Conservation (phyloP, 2,888 invertebrate species). For the Anthophora plumipes region DNA sequence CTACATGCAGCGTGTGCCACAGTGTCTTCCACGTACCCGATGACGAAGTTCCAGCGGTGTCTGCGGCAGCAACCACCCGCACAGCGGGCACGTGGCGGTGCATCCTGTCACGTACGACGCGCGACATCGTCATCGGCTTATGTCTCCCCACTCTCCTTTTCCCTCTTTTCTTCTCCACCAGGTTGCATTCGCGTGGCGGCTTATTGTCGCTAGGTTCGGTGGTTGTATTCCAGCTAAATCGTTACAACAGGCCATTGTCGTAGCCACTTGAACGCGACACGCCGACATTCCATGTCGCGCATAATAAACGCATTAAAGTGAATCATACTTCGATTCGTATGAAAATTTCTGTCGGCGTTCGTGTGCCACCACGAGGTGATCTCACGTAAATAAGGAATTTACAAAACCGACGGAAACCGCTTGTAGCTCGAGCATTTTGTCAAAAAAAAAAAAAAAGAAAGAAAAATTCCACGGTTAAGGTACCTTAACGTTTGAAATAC, state of each 20-base stretch:
- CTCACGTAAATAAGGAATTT: too few species aligned
- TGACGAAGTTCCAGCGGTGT: constrained; percentile 54
- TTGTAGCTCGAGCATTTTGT: too few species aligned
- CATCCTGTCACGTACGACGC: constrained; percentile 76
- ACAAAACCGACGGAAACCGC: background rate
- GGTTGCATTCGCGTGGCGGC: constrained; percentile 34
- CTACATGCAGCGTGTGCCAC: constrained; percentile 29
- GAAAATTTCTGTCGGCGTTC: constrained; percentile 44
- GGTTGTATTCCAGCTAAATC: constrained; percentile 62
- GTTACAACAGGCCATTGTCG: constrained; percentile 62
- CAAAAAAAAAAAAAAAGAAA: too few species aligned
- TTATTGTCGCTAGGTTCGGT: constrained; percentile 62
- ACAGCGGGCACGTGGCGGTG: constrained; percentile 74
- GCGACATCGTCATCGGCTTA: constrained; percentile 68
- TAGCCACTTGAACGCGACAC: constrained; percentile 48
- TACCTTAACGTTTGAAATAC: constrained; percentile 24
- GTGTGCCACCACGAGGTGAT: background rate
- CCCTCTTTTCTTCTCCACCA: constrained; percentile 21
- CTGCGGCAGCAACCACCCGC: constrained; percentile 50
- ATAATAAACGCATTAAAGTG: constrained; percentile 62
- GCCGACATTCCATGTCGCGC: constrained; percentile 48
- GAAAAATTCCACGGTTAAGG: background rate
- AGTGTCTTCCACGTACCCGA: constrained; percentile 43
- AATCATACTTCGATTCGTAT: constrained; percentile 56
- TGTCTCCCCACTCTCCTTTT: constrained; percentile 42